A percentile compares a stretch with the other conserved stretches of the same genome.
Conservation (phyloP, 1,140 invertebrate genomes). For the Formica selysi region DNA sequence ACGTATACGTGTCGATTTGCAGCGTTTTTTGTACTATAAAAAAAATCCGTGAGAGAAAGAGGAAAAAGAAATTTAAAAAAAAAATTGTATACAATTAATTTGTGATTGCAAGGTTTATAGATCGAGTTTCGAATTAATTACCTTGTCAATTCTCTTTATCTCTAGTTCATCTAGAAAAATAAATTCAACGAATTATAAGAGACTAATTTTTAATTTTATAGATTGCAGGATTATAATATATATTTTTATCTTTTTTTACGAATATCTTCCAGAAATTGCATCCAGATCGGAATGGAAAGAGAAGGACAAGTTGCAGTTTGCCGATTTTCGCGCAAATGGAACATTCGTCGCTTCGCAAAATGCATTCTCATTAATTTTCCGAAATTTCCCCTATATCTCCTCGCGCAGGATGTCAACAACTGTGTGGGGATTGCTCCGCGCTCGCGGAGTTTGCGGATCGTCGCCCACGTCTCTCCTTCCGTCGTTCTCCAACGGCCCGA, state of each 20-base stretch:
- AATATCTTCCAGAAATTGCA: not conserved
- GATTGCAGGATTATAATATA: not conserved
- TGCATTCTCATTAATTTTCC: not conserved
- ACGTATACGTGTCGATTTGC: too few relatives aligned
- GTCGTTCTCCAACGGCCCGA: slow-evolving; percentile 7
- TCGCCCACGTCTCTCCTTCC: slow-evolving; percentile 1
- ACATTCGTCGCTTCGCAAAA: not conserved
- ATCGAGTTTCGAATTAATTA: too few relatives aligned
- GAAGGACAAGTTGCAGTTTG: not conserved
- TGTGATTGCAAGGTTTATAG: too few relatives aligned
- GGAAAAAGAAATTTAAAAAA: too few relatives aligned
- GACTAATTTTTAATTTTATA: not conserved
- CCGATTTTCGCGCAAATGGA: not conserved
- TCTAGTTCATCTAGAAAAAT: not conserved
- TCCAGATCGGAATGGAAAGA: not conserved
- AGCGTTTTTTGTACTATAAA: too few relatives aligned
- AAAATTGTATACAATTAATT: too few relatives aligned
- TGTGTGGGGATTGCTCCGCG: slow-evolving; percentile 12
- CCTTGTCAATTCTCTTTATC: too few relatives aligned
- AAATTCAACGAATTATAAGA: not conserved
- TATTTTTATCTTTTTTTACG: not conserved
- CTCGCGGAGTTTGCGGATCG: slow-evolving; percentile 19
- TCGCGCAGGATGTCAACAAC: slow-evolving; percentile 41
- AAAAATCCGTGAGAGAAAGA: too few relatives aligned
- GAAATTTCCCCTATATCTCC: not conserved